These are phyloP conservation scores for Leistus spinibarbis DNA, from an alignment of 2,888 invertebrate species.

Conservation along the genomic window DNA sequence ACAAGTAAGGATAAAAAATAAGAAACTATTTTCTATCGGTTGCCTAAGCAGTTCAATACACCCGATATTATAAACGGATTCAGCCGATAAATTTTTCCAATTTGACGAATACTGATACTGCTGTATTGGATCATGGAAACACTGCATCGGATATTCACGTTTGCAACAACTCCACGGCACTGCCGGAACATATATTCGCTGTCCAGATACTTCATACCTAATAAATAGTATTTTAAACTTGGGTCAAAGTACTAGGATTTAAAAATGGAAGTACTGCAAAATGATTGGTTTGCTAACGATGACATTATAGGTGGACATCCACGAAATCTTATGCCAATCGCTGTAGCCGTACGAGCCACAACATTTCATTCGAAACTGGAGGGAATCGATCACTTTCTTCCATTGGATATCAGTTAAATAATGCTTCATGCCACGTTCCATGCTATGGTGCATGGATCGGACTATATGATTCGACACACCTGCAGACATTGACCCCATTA, in stretches of 20 bases:
- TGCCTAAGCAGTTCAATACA: constrained; percentile 52
- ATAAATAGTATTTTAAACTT: not conserved
- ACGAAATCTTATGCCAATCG: constrained; percentile 66
- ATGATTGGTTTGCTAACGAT: constrained; percentile 41
- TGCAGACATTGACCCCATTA: constrained; percentile 50
- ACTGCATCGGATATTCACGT: constrained; percentile 63
- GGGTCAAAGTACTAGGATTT: not conserved
- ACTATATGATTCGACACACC: constrained; percentile 54
- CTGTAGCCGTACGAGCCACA: constrained; percentile 63
- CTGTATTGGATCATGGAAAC: constrained; percentile 68
- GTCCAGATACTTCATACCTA: constrained; percentile 52
- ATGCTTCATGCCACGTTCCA: constrained; percentile 63
- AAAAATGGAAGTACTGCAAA: constrained; percentile 8
- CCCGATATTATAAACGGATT: constrained; percentile 54
- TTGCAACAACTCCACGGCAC: constrained; percentile 68
- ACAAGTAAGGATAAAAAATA: constrained; percentile 47
- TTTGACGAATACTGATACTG: constrained; percentile 53
- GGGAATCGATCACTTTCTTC: constrained; percentile 63
- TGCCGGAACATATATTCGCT: constrained; percentile 60
- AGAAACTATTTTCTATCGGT: constrained; percentile 49
- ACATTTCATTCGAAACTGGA: constrained; percentile 63
- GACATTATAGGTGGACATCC: constrained; percentile 62
- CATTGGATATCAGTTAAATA: constrained; percentile 63
- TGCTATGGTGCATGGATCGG: constrained; percentile 59
- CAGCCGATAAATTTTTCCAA: constrained; percentile 49